Conservation (phyloP, 2,797 vertebrate species). For the Ceryle rudis region DNA sequence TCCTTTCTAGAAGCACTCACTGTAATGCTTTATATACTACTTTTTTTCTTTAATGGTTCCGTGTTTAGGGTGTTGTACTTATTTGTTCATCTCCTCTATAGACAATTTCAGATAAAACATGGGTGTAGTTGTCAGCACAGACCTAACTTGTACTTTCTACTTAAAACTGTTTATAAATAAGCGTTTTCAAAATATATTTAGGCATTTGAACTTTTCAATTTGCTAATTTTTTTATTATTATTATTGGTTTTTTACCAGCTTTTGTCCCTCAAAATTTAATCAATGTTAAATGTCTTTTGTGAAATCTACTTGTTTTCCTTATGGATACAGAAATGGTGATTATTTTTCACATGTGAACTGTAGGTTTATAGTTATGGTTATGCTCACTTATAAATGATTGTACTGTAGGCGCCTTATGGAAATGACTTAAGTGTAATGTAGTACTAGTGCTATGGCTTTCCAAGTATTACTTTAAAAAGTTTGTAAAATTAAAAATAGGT, state of each 20-base stretch:
- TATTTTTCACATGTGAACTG: not conserved
- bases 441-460: not conserved
- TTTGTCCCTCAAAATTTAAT: not conserved
- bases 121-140: not conserved
- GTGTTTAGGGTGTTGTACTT: not conserved
- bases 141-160: not conserved
- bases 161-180: not conserved
- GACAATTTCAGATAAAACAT: not conserved
- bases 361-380: not conserved
- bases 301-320: not conserved
- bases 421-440: not conserved
- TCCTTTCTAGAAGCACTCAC: not conserved
- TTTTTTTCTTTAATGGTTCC: not conserved
- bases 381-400: not conserved
- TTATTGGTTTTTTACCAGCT: not conserved
- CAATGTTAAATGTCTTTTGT: not conserved
- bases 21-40: not conserved
- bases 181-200: not conserved
- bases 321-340: not conserved
- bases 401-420: not conserved
- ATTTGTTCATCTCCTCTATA: not conserved
- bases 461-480: not conserved
- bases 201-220: not conserved
- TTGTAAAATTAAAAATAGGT: not conserved
- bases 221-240: not conserved